phyloP scores from a whole-genome alignment of 2,797 vertebrate genomes.

The Myotis pilosus region DNA sequence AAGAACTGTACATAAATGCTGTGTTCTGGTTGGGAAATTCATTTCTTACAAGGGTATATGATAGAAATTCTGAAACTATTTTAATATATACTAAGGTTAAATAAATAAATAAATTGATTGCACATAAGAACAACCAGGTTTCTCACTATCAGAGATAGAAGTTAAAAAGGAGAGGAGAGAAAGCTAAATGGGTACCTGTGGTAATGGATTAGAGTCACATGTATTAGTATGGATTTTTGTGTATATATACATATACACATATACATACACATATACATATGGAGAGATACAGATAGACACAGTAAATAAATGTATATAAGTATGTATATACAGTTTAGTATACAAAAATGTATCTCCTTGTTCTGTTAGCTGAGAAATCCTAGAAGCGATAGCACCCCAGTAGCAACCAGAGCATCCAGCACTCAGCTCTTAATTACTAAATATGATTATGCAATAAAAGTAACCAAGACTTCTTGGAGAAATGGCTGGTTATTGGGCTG shows the following conservation, averaged over 20 bases:
- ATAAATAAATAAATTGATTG: neutral
- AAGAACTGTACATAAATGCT: neutral
- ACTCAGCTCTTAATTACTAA: neutral
- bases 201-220: neutral
- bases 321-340: neutral
- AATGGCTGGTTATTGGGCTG: neutral
- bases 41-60: neutral
- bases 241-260: neutral
- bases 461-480: neutral
- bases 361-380: neutral
- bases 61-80: neutral
- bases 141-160: slow-evolving; percentile 6
- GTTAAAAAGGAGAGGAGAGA: neutral
- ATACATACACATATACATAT: too few relatives aligned
- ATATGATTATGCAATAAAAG: slow-evolving; percentile 10
- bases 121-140: slow-evolving; percentile 18
- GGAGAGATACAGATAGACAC: neutral
- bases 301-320: neutral
- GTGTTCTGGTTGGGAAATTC: neutral
- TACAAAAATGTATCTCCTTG: neutral
- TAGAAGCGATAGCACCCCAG: neutral
- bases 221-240: neutral
- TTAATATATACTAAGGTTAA: neutral
- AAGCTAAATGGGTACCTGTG: neutral
- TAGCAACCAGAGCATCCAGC: neutral